phyloP scores from a whole-genome alignment of 2,113 vertebrate species.

The Sterrhoptilus dennistouni region DNA sequence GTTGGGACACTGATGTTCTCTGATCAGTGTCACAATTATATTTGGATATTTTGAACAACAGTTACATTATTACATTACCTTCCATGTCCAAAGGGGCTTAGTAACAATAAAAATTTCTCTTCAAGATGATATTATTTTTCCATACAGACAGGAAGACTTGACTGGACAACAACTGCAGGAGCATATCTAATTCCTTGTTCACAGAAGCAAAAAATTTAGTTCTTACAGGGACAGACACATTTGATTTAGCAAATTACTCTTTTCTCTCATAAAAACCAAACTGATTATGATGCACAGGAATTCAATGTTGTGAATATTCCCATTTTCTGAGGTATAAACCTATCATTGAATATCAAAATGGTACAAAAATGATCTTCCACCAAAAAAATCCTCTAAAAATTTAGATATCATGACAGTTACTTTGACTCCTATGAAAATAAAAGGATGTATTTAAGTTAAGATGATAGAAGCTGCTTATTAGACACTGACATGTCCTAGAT shows the following conservation, averaged over 20 bases:
- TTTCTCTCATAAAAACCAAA: neutral
- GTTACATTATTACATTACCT: neutral
- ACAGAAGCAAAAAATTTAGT: neutral
- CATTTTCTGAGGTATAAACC: neutral
- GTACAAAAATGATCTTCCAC: neutral
- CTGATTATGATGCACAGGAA: neutral
- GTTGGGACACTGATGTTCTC: neutral
- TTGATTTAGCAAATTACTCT: neutral
- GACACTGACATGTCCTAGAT: neutral
- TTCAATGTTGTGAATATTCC: neutral
- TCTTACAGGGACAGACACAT: neutral
- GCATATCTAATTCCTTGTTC: neutral
- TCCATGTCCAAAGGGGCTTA: neutral
- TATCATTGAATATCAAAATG: neutral
- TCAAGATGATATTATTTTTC: slow-evolving; percentile 15
- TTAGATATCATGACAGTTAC: neutral
- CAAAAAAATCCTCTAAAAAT: neutral
- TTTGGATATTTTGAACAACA: slow-evolving; percentile 7
- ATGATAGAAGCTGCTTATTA: neutral
- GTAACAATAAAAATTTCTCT: slow-evolving; percentile 2
- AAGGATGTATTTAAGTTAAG: neutral
- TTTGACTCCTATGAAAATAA: neutral
- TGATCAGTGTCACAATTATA: neutral
- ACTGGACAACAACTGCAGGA: neutral
- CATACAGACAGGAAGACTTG: neutral